Conservation (phyloP, 2,797 vertebrate genomes). For the Morus bassanus region DNA sequence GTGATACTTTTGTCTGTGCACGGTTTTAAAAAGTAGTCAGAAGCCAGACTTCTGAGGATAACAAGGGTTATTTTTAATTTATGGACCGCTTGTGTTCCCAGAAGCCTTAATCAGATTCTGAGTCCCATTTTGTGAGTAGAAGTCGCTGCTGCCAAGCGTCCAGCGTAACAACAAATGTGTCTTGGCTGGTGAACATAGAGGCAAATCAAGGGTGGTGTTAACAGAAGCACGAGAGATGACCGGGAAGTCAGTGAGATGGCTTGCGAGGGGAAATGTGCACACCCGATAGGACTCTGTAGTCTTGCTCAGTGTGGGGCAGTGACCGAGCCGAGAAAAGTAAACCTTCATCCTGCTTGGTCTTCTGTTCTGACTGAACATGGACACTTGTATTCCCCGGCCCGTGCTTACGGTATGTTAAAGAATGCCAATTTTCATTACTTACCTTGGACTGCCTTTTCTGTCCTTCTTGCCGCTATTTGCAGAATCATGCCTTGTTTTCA, state of each 20-base stretch:
- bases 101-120: not conserved
- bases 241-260: not conserved
- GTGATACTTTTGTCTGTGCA: not conserved
- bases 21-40: not conserved
- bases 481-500: not conserved
- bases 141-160: not conserved
- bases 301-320: not conserved
- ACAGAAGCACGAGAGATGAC: not conserved
- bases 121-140: not conserved
- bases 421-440: not conserved
- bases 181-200: not conserved
- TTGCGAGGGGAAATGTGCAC: no score
- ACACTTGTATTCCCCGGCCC: rapidly evolving
- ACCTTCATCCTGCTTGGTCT: not conserved
- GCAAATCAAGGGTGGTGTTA: not conserved
- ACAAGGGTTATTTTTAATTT: not conserved
- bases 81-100: not conserved
- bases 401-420: rapidly evolving
- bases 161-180: no score
- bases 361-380: not conserved
- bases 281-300: rapidly evolving
- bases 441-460: not conserved
- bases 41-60: not conserved
- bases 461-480: not conserved
- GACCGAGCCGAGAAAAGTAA: not conserved